phyloP scores from a whole-genome alignment of 2,113 vertebrate genomes.

The rat (Rattus norvegicus) region DNA sequence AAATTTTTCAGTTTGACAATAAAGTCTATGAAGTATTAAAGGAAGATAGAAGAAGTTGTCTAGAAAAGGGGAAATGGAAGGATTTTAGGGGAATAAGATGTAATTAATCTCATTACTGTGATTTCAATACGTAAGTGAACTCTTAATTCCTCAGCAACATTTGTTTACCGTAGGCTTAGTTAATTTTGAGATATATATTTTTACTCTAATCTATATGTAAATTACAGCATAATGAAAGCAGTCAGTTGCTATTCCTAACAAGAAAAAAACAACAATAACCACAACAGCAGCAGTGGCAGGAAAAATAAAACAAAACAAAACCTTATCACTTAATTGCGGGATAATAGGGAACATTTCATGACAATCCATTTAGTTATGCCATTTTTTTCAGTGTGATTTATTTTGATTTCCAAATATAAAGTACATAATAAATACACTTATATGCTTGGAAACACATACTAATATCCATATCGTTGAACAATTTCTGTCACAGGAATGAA shows the following conservation, averaged over 20 bases:
- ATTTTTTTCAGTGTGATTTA: not conserved
- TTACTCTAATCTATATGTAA: not conserved
- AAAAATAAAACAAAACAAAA: not conserved
- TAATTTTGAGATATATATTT: not conserved
- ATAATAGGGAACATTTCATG: not conserved
- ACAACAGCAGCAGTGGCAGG: not conserved
- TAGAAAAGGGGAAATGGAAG: not conserved
- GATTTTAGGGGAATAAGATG: not conserved
- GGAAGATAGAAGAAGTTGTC: not conserved
- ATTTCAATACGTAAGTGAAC: constrained; percentile 14
- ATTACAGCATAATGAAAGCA: not conserved
- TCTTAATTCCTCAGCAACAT: not conserved
- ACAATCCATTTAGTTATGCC: not conserved
- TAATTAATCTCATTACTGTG: not conserved
- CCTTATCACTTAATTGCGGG: not conserved
- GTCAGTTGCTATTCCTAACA: not conserved
- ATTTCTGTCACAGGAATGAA: not conserved
- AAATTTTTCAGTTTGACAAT: not conserved
- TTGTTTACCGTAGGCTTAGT: not conserved
- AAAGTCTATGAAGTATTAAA: not conserved
- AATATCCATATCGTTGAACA: not conserved
- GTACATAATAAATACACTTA: not conserved
- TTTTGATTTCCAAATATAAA: not conserved
- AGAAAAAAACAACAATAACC: no score
- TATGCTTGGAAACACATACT: not conserved